Evolutionary conservation across 2,888 invertebrate genomes (phyloP), one percentile per base, ranked within the genome.

Genomic region (Chrysolina haemoptera): DNA sequence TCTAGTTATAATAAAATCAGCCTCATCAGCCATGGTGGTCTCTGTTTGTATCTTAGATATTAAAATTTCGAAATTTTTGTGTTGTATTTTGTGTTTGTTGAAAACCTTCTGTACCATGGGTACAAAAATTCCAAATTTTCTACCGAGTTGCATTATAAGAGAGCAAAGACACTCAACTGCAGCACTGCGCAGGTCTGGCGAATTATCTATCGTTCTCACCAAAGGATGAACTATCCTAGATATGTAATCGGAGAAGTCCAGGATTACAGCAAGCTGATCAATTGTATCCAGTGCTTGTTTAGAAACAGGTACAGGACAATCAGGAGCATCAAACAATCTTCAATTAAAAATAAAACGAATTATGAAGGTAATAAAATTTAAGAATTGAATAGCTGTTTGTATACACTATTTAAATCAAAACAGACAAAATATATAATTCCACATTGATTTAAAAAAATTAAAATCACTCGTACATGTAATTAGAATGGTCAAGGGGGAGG

Each of bases 211-310:
- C 2, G 95, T 95, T 69, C 98, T 90, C 0, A 98, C 95, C 78
- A 99, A 88, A 0, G 98, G 97, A 88, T 99, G 99, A 76, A 99
- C 94, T 75, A 99, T 97, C 77, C 97, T 91, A 0, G 98, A 97
- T 0, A 96, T 94, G 84, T 95, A 94, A 87, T 98, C 98, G 4
- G 95, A 95, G 82, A 99, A 95, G 87, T 98, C 97, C 64, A 99
- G 89, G 5, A 94, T 94, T 83, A 96, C 95, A 0, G 97, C 96
- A 16, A 99, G 89, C 79, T 95, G 93, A 85, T 97, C 96, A 0
- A 99, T 94, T 0, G 98, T 98, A 83, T 95, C 94, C 83, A 95
- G 89, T 0, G 95, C 95, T 10, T 93, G 92, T 83, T 92, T 91
- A 0, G 93, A 93, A 62, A 98, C 97, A 43, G 91, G 89, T 40